Conservation (phyloP, 2,797 vertebrate genomes). For the Aplochiton taeniatus region DNA sequence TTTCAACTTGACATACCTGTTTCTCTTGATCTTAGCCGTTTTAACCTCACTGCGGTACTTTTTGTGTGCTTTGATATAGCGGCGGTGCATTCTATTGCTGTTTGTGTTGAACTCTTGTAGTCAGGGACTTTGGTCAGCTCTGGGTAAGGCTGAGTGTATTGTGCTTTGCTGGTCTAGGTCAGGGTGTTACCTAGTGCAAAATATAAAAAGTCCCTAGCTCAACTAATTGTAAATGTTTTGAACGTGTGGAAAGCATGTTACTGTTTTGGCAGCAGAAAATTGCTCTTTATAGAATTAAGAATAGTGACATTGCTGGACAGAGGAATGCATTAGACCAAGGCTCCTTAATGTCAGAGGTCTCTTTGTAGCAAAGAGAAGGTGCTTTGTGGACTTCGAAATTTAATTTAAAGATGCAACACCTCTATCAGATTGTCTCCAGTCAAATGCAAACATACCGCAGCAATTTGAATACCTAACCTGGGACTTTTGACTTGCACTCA, state of each 20-base stretch:
- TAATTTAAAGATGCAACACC: neutral
- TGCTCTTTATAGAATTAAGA: neutral
- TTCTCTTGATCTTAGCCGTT: neutral
- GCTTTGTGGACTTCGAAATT: constrained; percentile 9
- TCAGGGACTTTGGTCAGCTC: constrained; percentile 14
- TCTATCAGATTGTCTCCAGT: constrained; percentile 49
- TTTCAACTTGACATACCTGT: neutral
- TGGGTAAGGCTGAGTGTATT: neutral
- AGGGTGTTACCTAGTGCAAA: too few relatives aligned
- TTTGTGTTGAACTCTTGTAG: constrained; percentile 14
- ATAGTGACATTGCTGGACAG: neutral
- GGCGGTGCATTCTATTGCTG: constrained; percentile 36
- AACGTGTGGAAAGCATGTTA: too few relatives aligned
- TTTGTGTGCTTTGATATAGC: neutral
- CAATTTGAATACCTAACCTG: constrained; percentile 52
- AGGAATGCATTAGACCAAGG: neutral
- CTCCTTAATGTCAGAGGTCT: neutral
- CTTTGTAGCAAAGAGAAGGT: neutral
- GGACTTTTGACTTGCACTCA: constrained; percentile 16
- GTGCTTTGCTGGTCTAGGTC: too few relatives aligned
- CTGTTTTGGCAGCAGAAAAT: too few relatives aligned
- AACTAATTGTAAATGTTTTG: neutral
- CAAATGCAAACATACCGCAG: constrained; percentile 46
- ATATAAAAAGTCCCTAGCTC: too few relatives aligned
- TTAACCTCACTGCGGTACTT: too few relatives aligned